phyloP scores from a whole-genome alignment of 1,140 invertebrate species.

The Teleogryllus occipitalis region DNA sequence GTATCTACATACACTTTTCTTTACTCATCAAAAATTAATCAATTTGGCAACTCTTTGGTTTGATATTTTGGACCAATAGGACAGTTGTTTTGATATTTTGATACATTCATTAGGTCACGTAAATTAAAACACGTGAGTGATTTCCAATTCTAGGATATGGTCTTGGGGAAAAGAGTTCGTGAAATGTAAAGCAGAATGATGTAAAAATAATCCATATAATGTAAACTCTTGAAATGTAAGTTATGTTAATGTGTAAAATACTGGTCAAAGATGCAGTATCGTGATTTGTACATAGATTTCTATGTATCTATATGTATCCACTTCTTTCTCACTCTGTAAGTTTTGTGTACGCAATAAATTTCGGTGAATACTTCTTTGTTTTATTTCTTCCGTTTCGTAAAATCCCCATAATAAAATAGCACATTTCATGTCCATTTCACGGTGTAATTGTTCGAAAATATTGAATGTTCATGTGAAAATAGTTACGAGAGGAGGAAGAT shows the following conservation, averaged over 20 bases:
- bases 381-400: too few relatives aligned
- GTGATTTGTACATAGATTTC: not conserved
- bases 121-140: too few relatives aligned
- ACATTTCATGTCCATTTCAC: not conserved
- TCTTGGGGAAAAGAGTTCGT: not conserved
- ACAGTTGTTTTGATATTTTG: not conserved
- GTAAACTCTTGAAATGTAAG: not conserved
- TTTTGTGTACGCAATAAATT: not conserved
- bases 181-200: not conserved
- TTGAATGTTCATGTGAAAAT: too few relatives aligned
- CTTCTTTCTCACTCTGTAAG: not conserved
- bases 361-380: not conserved
- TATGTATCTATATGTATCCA: not conserved
- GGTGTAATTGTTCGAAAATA: too few relatives aligned
- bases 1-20: not conserved
- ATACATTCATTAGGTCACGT: not conserved
- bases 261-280: not conserved
- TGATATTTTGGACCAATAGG: not conserved
- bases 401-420: too few relatives aligned
- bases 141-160: too few relatives aligned
- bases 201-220: not conserved
- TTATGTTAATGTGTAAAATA: not conserved
- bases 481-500: too few relatives aligned
- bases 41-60: not conserved
- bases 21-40: not conserved